Evolutionary conservation across 2,888 invertebrate species (phyloP), one percentile per base, ranked within the genome.

Genomic region (Microctonus hyperodae): DNA sequence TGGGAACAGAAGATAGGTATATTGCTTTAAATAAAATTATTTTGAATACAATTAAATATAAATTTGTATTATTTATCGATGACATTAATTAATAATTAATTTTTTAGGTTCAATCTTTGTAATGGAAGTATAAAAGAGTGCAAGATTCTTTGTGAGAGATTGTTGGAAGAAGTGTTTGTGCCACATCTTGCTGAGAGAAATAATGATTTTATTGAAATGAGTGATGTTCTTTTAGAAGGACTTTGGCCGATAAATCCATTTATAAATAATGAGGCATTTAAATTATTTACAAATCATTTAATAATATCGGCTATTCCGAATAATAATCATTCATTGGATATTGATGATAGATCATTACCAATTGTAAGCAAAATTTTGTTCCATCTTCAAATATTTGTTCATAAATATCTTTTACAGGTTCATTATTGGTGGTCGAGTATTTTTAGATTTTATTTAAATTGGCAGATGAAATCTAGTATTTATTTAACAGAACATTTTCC

Each of bases 1-100:
- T 96, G 71, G 97, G 97, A 2, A 89, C 96, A 68, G 89, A 93
- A 73, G 94, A 96, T 74, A 89, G 87, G 90, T 92, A 74, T 51
- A 40, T 57, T 33, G 7, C 11, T 37, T 22, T 22, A 16, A 33
- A 23, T 20, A 33, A 22, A 7, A 7, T 53, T 35, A 37, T 13
- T 10, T 22, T 25, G 11, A 48, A 44, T 3, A 28, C 6, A 44
- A n/a, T n/a, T n/a, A n/a, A n/a, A n/a, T n/a, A n/a, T n/a, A n/a
- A n/a, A n/a, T n/a, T n/a, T n/a, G n/a, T n/a, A n/a, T n/a, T n/a
- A n/a, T n/a, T n/a, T n/a, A n/a, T n/a, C n/a, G n/a, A n/a, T n/a
- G n/a, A n/a, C n/a, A n/a, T n/a, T n/a, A n/a, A n/a, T n/a, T n/a
- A n/a, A 25, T 55, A 35, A 53, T 59, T 57, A 55, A 16, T 23